phyloP scores from a whole-genome alignment of 1,140 invertebrate genomes.

The Trichoplusia ni region DNA sequence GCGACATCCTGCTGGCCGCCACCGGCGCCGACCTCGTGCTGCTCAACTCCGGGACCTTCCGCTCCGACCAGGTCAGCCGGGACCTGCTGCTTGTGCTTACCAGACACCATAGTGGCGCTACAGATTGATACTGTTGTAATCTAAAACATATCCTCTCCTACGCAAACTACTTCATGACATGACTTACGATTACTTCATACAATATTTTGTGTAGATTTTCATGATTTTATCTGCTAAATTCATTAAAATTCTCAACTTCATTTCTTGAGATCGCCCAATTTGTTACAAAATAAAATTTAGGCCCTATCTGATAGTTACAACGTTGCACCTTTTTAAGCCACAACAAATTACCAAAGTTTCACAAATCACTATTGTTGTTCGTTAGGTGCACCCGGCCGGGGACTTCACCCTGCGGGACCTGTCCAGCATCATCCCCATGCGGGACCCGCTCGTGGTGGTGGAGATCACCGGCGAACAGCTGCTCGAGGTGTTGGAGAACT shows the following conservation, averaged over 20 bases:
- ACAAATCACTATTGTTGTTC: background rate
- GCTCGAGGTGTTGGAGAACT: constrained; percentile 90
- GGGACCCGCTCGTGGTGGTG: constrained; percentile 91
- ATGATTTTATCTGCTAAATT: background rate
- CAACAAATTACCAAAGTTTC: too few relatives aligned
- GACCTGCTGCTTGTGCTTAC: background rate
- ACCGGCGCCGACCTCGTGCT: constrained; percentile 92
- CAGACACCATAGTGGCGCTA: background rate
- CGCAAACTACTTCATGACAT: too few relatives aligned
- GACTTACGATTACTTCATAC: too few relatives aligned
- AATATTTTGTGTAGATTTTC: too few relatives aligned
- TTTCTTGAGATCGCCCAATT: too few relatives aligned
- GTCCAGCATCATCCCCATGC: constrained; percentile 91
- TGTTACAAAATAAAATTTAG: too few relatives aligned
- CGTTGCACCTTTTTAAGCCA: too few relatives aligned
- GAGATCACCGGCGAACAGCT: constrained; percentile 84
- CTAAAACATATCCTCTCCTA: too few relatives aligned
- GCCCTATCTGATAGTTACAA: too few relatives aligned
- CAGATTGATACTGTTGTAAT: too few relatives aligned
- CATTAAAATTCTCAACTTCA: too few relatives aligned
- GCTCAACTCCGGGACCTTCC: constrained; percentile 93
- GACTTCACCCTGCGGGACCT: constrained; percentile 92
- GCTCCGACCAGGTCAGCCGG: constrained; percentile 86
- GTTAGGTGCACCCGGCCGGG: constrained; percentile 87
- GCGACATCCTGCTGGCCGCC: constrained; percentile 92